These are phyloP conservation scores for Catharus ustulatus DNA, from an alignment of 2,797 vertebrate species.

Conservation along the genomic window DNA sequence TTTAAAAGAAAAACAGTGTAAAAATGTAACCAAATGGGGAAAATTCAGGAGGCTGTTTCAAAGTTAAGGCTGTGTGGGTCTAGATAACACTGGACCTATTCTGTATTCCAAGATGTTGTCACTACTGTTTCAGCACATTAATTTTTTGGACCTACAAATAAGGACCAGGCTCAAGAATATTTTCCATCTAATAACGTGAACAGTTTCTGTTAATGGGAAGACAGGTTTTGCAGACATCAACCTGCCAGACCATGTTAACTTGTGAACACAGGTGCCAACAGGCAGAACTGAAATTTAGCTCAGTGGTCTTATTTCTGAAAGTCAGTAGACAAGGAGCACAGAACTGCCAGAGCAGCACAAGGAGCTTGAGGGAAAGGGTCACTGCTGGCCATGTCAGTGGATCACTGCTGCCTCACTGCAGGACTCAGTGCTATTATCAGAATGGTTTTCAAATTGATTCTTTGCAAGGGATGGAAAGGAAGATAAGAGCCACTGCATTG, in stretches of 20 bases:
- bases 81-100: not conserved
- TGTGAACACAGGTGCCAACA: not conserved
- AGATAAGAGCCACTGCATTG: not conserved
- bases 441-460: not conserved
- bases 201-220: not conserved
- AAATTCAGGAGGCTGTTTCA: not conserved
- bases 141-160: not conserved
- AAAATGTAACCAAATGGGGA: not conserved
- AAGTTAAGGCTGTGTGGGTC: not conserved
- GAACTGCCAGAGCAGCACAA: not conserved
- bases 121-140: not conserved
- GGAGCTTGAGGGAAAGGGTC: not conserved
- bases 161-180: not conserved
- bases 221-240: not conserved
- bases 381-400: rapidly evolving
- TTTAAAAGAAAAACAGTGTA: not conserved
- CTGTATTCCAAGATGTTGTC: not conserved
- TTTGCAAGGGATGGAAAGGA: not conserved
- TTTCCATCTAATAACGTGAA: not conserved
- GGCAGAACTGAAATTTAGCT: not conserved
- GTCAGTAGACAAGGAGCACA: not conserved
- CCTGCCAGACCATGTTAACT: not conserved
- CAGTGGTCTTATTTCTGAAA: not conserved
- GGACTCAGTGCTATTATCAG: not conserved
- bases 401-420: not conserved